Evolutionary conservation across 1,140 invertebrate species (phyloP), one percentile per base, ranked within the genome.

Genomic region (Cephus cinctus): DNA sequence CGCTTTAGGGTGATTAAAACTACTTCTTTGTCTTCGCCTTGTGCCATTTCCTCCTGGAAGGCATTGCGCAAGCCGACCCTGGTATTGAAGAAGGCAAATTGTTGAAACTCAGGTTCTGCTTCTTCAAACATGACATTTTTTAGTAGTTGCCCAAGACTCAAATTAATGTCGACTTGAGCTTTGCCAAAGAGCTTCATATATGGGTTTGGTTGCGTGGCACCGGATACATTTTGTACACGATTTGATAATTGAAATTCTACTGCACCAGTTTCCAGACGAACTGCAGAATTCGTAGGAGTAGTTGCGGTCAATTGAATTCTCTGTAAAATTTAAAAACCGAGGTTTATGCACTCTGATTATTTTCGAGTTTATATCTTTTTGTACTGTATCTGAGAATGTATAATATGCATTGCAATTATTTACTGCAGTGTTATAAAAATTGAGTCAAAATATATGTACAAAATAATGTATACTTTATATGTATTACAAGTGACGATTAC

Each of bases 291-390:
- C 9, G 96, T 98, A 0, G 96, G 96, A 3, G 96, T 98, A 3
- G 96, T 98, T 4, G 96, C 96, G 0, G 96, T 98, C 39, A 99
- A 80, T 76, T 98, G 95, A 54, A 99, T 96, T 31, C 96, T 87
- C 84, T 94, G 73, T 40, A 72, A 73, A 43, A 61, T 22, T 3
- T 2, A 4, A 40, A 52, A 21, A 15, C n/a, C n/a, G n/a, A n/a
- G n/a, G n/a, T n/a, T n/a, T n/a, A n/a, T n/a, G n/a, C n/a, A n/a
- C n/a, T n/a, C n/a, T n/a, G n/a, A 23, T 16, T 1, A 14, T 34
- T 14, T 20, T 27, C 25, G 25, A 27, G 25, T 8, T 6, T 8
- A 27, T 27, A 27, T 27, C 6, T 27, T 6, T n/a, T 8, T 8
- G 6, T 6, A 27, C 6, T 27, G 6, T 27, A n/a, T 27, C 25